These are phyloP conservation scores for Tamias sibiricus DNA, from an alignment of 2,113 vertebrate genomes.

Conservation along the genomic window DNA sequence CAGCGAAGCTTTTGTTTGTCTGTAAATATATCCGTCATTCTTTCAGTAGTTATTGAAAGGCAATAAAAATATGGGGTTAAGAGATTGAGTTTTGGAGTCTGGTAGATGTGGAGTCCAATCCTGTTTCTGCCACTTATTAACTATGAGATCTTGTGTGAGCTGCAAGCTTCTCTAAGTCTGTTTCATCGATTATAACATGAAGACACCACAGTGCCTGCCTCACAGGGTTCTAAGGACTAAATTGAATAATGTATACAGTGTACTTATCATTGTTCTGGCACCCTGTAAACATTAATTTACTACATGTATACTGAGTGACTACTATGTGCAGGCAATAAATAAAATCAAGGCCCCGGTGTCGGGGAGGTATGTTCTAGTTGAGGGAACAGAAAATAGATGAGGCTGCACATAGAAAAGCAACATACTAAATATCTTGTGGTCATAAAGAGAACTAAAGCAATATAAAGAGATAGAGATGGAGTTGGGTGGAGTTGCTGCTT, in stretches of 20 bases:
- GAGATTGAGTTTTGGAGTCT: conserved; percentile 12
- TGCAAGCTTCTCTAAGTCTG: background rate
- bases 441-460: background rate
- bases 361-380: background rate
- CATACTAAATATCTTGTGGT: background rate
- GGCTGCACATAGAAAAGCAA: background rate
- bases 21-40: conserved; percentile 72
- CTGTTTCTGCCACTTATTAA: background rate
- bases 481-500: background rate
- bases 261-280: background rate
- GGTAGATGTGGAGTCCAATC: background rate
- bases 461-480: background rate
- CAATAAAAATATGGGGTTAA: conserved; percentile 41
- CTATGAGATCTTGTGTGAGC: background rate
- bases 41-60: conserved; percentile 65
- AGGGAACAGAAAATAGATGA: background rate
- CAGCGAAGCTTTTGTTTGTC: conserved; percentile 61
- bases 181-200: background rate
- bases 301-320: background rate
- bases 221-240: background rate
- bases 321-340: background rate
- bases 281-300: background rate
- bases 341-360: background rate
- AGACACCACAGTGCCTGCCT: background rate
- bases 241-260: background rate